phyloP scores from a whole-genome alignment of 2,113 vertebrate species.

The Condylura cristata region DNA sequence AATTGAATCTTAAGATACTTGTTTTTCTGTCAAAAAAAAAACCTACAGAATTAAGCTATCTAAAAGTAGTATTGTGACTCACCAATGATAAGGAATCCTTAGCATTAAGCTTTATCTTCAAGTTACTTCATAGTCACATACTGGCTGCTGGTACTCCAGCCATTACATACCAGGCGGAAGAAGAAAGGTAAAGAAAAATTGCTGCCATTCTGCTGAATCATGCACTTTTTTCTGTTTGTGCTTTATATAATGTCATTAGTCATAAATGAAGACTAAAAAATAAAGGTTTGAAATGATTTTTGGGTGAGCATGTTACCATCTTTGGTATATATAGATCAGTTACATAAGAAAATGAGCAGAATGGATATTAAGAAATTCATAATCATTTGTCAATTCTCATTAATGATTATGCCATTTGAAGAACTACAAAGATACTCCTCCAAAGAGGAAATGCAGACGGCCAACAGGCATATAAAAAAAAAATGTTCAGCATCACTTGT shows the following conservation, averaged over 20 bases:
- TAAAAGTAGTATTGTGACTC: background rate
- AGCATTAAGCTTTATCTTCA: conserved; percentile 9
- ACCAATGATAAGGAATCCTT: background rate
- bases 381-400: background rate
- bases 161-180: background rate
- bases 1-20: background rate
- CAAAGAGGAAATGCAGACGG: too few species aligned
- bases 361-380: background rate
- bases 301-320: background rate
- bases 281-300: background rate
- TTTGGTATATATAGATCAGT: background rate
- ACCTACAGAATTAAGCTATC: conserved; percentile 22
- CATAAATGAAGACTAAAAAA: background rate
- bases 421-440: too few species aligned
- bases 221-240: background rate
- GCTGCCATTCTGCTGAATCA: background rate
- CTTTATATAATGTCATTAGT: background rate
- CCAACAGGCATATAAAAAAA: too few species aligned
- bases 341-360: background rate
- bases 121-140: conserved; percentile 9
- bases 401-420: background rate
- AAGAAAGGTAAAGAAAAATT: conserved; percentile 14
- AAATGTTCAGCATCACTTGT: too few species aligned
- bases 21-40: conserved; percentile 43
- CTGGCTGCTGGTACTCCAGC: background rate